phyloP scores from a whole-genome alignment of 2,113 vertebrate genomes.

The Xenopus tropicalis region UCB_Xtro_10.0 CM004450.2:89487501-89488000 shows the following conservation, averaged over 20 bases:
- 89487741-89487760: constrained; percentile 76
- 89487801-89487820: constrained; percentile 83
- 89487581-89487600: too few species aligned
- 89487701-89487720: too few species aligned
- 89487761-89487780: constrained; percentile 68
- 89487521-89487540: too few species aligned
- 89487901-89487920: constrained; percentile 89
- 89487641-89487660: too few species aligned
- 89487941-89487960: constrained; percentile 66
- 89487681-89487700: too few species aligned
- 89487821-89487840: constrained; percentile 91
- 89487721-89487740: constrained; percentile 65
- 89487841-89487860: constrained; percentile 96
- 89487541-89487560: too few species aligned
- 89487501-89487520: too few species aligned
- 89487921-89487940: constrained; percentile 87
- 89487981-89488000: constrained; percentile 71
- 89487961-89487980: constrained; percentile 80
- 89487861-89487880: constrained; percentile 96
- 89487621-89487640: too few species aligned
- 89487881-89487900: constrained; percentile 95
- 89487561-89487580: too few species aligned
- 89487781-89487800: constrained; percentile 72
- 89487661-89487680: too few species aligned
- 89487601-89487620: too few species aligned